Percentiles rank a stretch among this genome's conserved stretches.
These are phyloP conservation scores for Rachycentron canadum DNA, from an alignment of 2,797 vertebrate species.

Conservation along the genomic window DNA sequence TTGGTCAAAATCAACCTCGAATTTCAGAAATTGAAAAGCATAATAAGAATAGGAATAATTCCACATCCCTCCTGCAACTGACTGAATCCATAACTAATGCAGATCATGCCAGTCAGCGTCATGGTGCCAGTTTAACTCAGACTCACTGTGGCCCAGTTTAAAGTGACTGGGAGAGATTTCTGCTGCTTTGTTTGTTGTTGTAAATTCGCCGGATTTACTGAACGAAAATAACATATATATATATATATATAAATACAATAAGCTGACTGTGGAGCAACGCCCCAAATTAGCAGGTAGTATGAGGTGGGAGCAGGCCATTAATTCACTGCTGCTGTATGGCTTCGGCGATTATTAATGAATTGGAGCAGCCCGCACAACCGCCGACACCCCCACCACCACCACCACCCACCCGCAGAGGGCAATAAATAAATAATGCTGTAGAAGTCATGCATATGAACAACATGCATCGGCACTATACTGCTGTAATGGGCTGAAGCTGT, in stretches of 20 bases:
- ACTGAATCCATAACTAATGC: slow-evolving; percentile 21
- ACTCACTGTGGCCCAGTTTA: slow-evolving; percentile 53
- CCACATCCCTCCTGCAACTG: not conserved
- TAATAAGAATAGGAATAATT: not conserved
- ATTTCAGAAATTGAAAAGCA: not conserved
- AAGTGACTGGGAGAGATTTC: slow-evolving; percentile 32
- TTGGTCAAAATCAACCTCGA: not conserved
- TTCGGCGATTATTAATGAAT: slow-evolving; percentile 83
- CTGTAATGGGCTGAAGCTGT: slow-evolving; percentile 70
- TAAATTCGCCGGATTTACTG: slow-evolving; percentile 3
- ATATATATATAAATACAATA: not conserved
- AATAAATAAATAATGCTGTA: slow-evolving; percentile 85
- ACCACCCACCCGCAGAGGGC: slow-evolving; percentile 74
- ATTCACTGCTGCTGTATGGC: slow-evolving; percentile 73
- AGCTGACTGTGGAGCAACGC: slow-evolving; percentile 31
- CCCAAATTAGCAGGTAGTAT: slow-evolving; percentile 41
- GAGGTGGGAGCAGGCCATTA: slow-evolving; percentile 65
- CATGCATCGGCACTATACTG: slow-evolving; percentile 72
- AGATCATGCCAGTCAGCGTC: slow-evolving; percentile 41
- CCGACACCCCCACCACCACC: slow-evolving; percentile 26
- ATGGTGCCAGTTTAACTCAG: slow-evolving; percentile 52
- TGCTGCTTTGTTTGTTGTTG: slow-evolving; percentile 27
- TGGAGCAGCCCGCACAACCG: slow-evolving; percentile 69
- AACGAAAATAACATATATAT: too few species aligned
- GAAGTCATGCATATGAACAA: slow-evolving; percentile 84